These are phyloP conservation scores for Euwallacea fornicatus DNA, from an alignment of 1,140 invertebrate species.

Conservation along the genomic window DNA sequence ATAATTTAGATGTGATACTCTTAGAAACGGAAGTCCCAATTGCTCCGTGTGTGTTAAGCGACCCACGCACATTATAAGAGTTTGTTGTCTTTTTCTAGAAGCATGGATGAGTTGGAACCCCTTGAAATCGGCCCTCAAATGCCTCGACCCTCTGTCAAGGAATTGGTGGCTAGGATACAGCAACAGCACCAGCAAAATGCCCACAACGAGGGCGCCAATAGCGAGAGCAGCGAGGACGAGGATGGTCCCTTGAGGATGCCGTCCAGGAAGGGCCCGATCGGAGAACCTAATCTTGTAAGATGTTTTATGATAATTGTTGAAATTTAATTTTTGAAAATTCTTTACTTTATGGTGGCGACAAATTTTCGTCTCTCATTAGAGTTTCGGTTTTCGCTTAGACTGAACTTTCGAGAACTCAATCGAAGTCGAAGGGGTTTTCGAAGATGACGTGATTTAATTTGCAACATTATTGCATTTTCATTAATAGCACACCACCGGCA, in stretches of 20 bases:
- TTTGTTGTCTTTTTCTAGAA: slow-evolving; percentile 42
- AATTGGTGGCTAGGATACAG: slow-evolving; percentile 62
- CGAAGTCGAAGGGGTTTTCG: no score
- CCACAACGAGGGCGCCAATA: slow-evolving; percentile 43
- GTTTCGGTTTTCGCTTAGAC: no score
- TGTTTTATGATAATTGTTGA: not conserved
- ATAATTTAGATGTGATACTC: not conserved
- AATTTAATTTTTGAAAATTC: not conserved
- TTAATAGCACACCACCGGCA: no score
- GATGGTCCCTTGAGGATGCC: slow-evolving; percentile 58
- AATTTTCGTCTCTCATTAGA: no score
- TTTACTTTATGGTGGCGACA: no score
- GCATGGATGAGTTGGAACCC: slow-evolving; percentile 52
- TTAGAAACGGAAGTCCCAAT: not conserved
- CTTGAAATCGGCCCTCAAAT: slow-evolving; percentile 46
- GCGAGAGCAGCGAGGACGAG: slow-evolving; percentile 62
- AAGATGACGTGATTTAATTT: no score
- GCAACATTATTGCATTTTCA: no score
- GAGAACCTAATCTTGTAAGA: slow-evolving; percentile 53
- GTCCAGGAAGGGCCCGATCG: slow-evolving; percentile 58
- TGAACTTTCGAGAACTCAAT: no score
- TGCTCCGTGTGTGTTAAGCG: not conserved
- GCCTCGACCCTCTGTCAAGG: slow-evolving; percentile 60
- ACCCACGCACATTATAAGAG: not conserved
- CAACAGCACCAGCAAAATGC: slow-evolving; percentile 51